Conservation (phyloP, 1,140 invertebrate species). For the Meloidogyne exigua region DNA sequence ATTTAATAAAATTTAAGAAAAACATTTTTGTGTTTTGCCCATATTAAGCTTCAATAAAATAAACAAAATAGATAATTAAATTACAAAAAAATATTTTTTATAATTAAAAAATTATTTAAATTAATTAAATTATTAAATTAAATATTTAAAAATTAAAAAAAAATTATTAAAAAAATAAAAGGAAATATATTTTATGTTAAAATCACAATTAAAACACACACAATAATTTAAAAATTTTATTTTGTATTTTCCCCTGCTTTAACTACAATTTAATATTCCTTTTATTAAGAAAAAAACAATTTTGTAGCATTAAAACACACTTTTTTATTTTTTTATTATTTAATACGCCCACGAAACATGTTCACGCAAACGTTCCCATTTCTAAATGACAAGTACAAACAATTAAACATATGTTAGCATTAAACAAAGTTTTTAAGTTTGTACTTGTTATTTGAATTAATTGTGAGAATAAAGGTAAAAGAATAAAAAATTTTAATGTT, state of each 20-base stretch:
- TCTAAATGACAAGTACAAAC: constrained; percentile 4
- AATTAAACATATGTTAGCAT: background rate
- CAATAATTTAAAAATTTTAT: background rate
- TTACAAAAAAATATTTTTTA: no score
- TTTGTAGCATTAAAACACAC: background rate
- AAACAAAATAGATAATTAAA: no score
- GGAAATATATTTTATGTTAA: no score
- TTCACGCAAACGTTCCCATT: background rate
- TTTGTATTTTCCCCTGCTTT: background rate
- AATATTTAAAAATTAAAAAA: no score
- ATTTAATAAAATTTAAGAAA: no score
- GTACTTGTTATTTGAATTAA: background rate
- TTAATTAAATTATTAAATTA: no score
- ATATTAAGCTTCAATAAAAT: no score
- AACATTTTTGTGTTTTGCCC: no score
- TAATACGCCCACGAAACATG: background rate
- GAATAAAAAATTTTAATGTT: no score
- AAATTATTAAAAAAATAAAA: background rate
- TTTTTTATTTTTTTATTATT: background rate
- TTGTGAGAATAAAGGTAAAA: background rate
- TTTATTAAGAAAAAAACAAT: background rate
- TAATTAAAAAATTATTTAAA: no score
- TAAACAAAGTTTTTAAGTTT: background rate
- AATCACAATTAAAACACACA: no score
- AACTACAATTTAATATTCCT: background rate